These are phyloP conservation scores for Octomys mimax DNA, from an alignment of 2,797 vertebrate species.

Conservation along the genomic window DNA sequence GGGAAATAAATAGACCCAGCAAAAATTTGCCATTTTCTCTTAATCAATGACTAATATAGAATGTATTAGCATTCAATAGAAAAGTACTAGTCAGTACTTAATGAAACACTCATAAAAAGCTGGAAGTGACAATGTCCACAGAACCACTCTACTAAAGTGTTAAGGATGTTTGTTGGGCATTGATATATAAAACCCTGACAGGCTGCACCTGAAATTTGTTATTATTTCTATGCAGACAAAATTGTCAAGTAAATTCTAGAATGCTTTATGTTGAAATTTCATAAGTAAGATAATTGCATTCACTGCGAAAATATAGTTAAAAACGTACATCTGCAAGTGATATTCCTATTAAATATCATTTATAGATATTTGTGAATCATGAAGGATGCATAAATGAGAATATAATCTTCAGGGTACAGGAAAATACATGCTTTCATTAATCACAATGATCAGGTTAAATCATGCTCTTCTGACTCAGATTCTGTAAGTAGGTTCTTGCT, in stretches of 20 bases:
- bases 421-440: neutral
- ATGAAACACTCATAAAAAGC: neutral
- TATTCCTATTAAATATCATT: neutral
- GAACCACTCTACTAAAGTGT: neutral
- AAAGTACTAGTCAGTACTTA: neutral
- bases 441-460: neutral
- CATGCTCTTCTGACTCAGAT: neutral
- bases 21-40: conserved; percentile 38
- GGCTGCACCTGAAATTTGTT: neutral
- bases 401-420: neutral
- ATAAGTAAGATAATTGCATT: conserved; percentile 43
- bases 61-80: neutral
- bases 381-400: conserved; percentile 1
- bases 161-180: neutral
- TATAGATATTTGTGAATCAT: neutral
- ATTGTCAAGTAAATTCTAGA: conserved; percentile 43
- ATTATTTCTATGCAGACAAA: conserved; percentile 8
- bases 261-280: neutral
- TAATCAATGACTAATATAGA: neutral
- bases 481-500: neutral
- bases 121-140: conserved; percentile 16
- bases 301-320: conserved; percentile 3
- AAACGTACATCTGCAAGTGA: neutral
- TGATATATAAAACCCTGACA: accelerated
- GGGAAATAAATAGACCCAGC: conserved; percentile 30